These are phyloP conservation scores for Rana temporaria DNA, from an alignment of 2,113 vertebrate genomes.

Conservation along the genomic window DNA sequence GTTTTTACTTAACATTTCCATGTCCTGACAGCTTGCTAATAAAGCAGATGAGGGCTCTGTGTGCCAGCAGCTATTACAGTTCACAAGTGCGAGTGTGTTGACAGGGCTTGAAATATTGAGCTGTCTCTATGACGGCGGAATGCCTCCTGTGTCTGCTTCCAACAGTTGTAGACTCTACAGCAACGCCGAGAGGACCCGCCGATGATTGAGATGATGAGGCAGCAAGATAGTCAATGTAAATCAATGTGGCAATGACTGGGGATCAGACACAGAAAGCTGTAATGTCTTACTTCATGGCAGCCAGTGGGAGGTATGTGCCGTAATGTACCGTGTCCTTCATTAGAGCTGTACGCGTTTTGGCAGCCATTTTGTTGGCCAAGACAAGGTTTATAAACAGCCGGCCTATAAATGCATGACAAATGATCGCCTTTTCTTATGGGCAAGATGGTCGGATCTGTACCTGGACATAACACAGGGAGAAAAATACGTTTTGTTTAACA, in stretches of 20 bases:
- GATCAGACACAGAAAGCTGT: background rate
- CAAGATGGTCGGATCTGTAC: too few species aligned
- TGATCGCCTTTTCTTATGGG: too few species aligned
- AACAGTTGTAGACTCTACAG: conserved; percentile 41
- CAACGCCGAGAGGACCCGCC: background rate
- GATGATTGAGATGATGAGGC: background rate
- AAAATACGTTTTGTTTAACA: too few species aligned
- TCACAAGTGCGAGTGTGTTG: conserved; percentile 58
- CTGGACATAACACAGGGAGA: too few species aligned
- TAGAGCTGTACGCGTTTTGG: too few species aligned
- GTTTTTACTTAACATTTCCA: conserved; percentile 17
- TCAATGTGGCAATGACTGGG: background rate
- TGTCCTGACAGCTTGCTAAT: conserved; percentile 69
- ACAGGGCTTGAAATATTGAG: conserved; percentile 59
- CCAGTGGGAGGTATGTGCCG: too few species aligned
- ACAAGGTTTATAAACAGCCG: too few species aligned
- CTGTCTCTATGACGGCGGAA: conserved; percentile 53
- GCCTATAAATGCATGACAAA: too few species aligned
- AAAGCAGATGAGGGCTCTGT: conserved; percentile 54
- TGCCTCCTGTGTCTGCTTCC: conserved; percentile 62
- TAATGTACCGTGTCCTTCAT: too few species aligned
- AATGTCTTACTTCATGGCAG: too few species aligned
- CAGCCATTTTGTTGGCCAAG: too few species aligned
- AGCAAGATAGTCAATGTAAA: background rate
- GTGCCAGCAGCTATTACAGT: conserved; percentile 64